Base-by-base conservation (phyloP, 2,888 invertebrate genomes). In the Heliconius ismenius region DNA sequence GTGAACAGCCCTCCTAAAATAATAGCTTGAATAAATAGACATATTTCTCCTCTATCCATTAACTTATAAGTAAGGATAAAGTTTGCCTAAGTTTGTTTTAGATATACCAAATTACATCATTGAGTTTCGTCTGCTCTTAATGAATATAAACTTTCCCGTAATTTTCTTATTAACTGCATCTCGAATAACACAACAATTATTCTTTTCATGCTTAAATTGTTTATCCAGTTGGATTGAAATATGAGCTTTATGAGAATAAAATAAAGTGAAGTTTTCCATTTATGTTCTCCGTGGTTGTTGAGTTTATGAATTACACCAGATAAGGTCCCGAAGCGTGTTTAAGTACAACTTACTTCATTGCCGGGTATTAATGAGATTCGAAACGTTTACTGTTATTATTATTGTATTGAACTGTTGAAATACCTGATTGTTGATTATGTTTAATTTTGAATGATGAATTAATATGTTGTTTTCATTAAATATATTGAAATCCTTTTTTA, bases 311-410 rank as follows among this genome's bases (percentile, higher is more conserved):
- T 90, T 89, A 91, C 87, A 86, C 86, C 83, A 86, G 87, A 90
- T 88, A 86, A 88, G 87, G 86, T 87, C 90, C 87, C 87, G 87
- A 86, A 89, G 89, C 90, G 84, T 92, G 92, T 91, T 92, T 91
- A 91, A 91, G 89, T 89, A 90, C 88, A 92, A 92, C 91, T 92
- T 92, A 91, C 87, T 92, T 92, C 90, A 92, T 92, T 92, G 91
- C 88, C 84, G 88, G 83, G 87, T 88, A 91, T 91, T 92, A 92
- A 92, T 91, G 90, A 90, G 89, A 86, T 85, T 84, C 85, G 83
- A 88, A 89, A 86, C 84, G 89, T 88, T 86, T 80, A 82, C 82
- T 1, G 87, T 85, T 86, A 85, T 83, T 81, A 85, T 85, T 86
- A 88, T 88, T 88, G 89, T 89, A 88, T 86, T 82, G 15, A 58